A percentile compares a stretch with the other conserved stretches of the same genome.
Conservation (phyloP, 2,113 vertebrate species). For the Cynopterus brachyotis region DNA sequence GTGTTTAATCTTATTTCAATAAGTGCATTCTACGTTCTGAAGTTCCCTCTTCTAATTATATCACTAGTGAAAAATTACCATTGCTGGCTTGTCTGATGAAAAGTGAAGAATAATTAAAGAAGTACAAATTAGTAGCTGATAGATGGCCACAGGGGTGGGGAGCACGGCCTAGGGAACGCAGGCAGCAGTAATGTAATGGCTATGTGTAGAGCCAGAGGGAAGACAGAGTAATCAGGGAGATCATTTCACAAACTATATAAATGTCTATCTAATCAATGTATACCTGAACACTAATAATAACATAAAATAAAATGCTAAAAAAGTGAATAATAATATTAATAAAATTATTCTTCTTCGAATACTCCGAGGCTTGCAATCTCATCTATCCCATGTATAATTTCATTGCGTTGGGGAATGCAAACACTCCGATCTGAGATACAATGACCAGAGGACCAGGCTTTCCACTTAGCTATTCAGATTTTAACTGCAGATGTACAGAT, state of each 20-base stretch:
- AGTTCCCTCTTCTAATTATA: conserved; percentile 50
- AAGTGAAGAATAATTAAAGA: conserved; percentile 40
- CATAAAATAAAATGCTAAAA: too few relatives aligned
- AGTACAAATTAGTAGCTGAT: too few relatives aligned
- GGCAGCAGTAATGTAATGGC: too few relatives aligned
- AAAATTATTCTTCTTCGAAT: conserved; percentile 54
- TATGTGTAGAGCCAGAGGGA: too few relatives aligned
- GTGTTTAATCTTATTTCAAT: conserved; percentile 36
- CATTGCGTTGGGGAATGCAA: background rate
- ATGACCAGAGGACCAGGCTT: conserved; percentile 1
- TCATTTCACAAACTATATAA: too few relatives aligned
- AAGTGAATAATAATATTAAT: conserved; percentile 50
- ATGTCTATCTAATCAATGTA: too few relatives aligned
- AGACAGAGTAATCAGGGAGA: too few relatives aligned
- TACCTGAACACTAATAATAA: too few relatives aligned
- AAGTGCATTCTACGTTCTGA: conserved; percentile 32
- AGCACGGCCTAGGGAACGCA: too few relatives aligned
- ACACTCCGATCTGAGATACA: background rate
- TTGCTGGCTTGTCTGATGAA: background rate
- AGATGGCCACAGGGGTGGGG: too few relatives aligned
- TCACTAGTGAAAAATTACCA: conserved; percentile 57
- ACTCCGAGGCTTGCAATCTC: conserved; percentile 1
- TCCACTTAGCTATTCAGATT: background rate
- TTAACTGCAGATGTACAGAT: background rate
- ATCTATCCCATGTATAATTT: background rate